Percentiles rank a stretch among this genome's conserved stretches.
Evolutionary conservation across 2,888 invertebrate species (phyloP).

Genomic region (Criorhina ranunculi): DNA sequence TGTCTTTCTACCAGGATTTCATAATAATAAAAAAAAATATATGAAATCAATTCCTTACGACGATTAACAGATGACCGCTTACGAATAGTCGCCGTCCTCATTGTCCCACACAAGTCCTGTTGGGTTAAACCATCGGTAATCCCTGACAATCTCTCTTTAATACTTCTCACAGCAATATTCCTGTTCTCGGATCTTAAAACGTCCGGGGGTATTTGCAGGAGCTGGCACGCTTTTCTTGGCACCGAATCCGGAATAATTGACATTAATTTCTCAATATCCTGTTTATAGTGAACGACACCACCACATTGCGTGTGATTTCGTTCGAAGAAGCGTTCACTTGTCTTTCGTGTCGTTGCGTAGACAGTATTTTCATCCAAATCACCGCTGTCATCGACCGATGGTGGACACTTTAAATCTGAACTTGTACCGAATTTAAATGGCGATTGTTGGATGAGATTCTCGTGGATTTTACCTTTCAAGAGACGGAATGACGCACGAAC

Average conservation of each 20-base stretch:
- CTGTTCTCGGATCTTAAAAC: constrained; percentile 33
- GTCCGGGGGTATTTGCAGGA: constrained; percentile 80
- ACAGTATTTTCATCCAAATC: constrained; percentile 54
- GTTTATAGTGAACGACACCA: constrained; percentile 62
- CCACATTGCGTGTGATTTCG: constrained; percentile 52
- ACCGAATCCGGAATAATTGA: constrained; percentile 81
- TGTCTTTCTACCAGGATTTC: background rate
- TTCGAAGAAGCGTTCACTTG: constrained; percentile 70
- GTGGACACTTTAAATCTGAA: constrained; percentile 13
- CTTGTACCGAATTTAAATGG: constrained; percentile 81
- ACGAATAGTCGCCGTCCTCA: constrained; percentile 67
- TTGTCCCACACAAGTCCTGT: constrained; percentile 42
- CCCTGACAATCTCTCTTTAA: constrained; percentile 45
- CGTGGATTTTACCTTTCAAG: constrained; percentile 86
- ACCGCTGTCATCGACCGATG: constrained; percentile 11
- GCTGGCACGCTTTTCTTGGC: constrained; percentile 82
- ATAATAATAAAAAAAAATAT: constrained; percentile 10
- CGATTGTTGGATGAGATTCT: constrained; percentile 80
- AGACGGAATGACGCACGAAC: constrained; percentile 89
- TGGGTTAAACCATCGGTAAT: constrained; percentile 26
- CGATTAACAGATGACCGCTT: constrained; percentile 64
- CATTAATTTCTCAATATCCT: constrained; percentile 81
- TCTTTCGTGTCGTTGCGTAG: constrained; percentile 70
- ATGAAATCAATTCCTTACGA: constrained; percentile 48
- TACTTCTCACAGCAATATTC: constrained; percentile 40